These are phyloP conservation scores for Pecten maximus DNA, from an alignment of 2,888 invertebrate species.

Conservation along the genomic window DNA sequence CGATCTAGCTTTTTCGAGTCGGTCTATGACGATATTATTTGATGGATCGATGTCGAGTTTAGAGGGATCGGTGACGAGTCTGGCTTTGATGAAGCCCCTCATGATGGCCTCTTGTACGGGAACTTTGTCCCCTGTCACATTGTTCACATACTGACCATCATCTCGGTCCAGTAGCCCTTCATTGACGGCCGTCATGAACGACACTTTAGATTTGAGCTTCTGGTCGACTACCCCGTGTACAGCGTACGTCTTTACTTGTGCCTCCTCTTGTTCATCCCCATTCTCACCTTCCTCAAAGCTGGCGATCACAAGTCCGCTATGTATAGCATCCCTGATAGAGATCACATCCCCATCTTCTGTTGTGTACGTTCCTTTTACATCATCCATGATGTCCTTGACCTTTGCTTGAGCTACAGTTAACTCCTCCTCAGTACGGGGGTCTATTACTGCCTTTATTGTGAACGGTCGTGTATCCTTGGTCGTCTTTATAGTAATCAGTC, in stretches of 20 bases:
- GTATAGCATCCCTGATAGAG: constrained; percentile 75
- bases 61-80: constrained; percentile 74
- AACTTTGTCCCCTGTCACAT: constrained; percentile 72
- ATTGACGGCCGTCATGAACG: constrained; percentile 71
- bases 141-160: constrained; percentile 79
- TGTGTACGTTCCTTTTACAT: constrained; percentile 64
- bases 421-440: constrained; percentile 68
- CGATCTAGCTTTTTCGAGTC: constrained; percentile 72
- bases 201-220: constrained; percentile 68
- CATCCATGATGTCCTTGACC: constrained; percentile 69
- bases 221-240: constrained; percentile 80
- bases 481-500: constrained; percentile 80
- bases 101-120: constrained; percentile 80
- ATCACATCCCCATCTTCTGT: constrained; percentile 71
- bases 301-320: constrained; percentile 72
- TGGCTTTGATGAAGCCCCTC: constrained; percentile 80
- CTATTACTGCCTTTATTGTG: constrained; percentile 70
- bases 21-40: constrained; percentile 79
- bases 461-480: constrained; percentile 75
- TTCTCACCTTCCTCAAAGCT: constrained; percentile 67
- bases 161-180: constrained; percentile 74
- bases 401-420: constrained; percentile 68
- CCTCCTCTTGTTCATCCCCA: constrained; percentile 60
- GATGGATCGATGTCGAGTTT: constrained; percentile 79
- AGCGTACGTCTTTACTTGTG: constrained; percentile 78